Evolutionary conservation across 2,888 invertebrate genomes (phyloP).

Genomic region (Ferdinandea cuprea): DNA sequence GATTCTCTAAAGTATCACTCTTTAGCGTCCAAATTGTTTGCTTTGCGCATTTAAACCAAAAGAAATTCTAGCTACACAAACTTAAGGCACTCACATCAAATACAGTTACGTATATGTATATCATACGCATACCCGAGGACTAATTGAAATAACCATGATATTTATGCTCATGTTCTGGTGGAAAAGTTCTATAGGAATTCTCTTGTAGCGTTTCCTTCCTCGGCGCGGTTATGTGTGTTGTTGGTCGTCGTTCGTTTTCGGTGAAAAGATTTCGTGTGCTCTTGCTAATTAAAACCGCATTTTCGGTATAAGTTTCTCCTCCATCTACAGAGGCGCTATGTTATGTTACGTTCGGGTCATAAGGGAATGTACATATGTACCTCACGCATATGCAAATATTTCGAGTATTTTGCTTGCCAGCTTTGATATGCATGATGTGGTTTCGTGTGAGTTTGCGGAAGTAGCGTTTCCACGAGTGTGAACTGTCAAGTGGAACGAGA

Average conservation of each 20-base stretch:
- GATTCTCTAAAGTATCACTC: too few species aligned
- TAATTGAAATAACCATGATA: slow-evolving; percentile 60
- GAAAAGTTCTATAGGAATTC: not conserved
- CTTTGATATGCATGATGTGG: slow-evolving; percentile 49
- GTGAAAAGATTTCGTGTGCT: slow-evolving; percentile 38
- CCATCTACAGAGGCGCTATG: not conserved
- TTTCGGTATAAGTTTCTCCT: slow-evolving; percentile 56
- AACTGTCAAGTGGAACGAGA: not conserved
- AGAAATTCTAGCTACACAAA: too few species aligned
- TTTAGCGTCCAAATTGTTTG: too few species aligned
- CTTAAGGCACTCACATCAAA: too few species aligned
- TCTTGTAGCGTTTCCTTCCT: slow-evolving; percentile 24
- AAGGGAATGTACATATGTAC: not conserved
- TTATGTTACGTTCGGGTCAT: not conserved
- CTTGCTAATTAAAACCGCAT: slow-evolving; percentile 68
- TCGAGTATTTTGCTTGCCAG: slow-evolving; percentile 33
- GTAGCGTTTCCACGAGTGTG: not conserved
- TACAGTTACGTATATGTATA: too few species aligned
- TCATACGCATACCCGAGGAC: not conserved
- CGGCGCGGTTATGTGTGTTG: not conserved
- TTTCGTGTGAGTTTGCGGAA: slow-evolving; percentile 12
- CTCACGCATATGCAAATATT: slow-evolving; percentile 56
- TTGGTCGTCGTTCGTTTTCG: slow-evolving; percentile 4
- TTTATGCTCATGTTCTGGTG: slow-evolving; percentile 1
- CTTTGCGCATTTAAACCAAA: too few species aligned